Evolutionary conservation across 2,797 vertebrate species (phyloP).

Genomic region (Staurois parvus): DNA sequence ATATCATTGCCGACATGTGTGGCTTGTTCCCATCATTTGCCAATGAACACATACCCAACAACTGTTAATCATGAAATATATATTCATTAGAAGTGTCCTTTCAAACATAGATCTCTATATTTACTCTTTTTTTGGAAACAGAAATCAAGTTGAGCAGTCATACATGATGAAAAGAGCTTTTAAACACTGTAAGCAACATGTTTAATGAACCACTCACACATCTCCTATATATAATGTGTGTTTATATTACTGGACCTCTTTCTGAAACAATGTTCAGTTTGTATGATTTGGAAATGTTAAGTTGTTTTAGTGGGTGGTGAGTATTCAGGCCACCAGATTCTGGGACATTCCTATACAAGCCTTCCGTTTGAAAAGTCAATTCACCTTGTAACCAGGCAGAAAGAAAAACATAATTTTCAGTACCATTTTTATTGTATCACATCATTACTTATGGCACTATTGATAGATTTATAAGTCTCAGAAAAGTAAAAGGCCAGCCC

Average conservation of each 20-base stretch:
- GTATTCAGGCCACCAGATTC: background rate
- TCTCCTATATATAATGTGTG: constrained; percentile 9
- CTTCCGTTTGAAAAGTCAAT: background rate
- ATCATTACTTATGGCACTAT: no score
- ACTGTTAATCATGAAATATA: constrained; percentile 31
- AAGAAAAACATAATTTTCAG: no score
- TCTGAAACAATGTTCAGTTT: constrained; percentile 16
- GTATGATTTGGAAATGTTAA: background rate
- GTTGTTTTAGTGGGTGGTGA: background rate
- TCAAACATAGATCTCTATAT: constrained; percentile 7
- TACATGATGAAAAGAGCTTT: constrained; percentile 19
- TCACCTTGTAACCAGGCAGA: background rate
- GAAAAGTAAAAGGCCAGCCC: no score
- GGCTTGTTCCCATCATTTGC: constrained; percentile 26
- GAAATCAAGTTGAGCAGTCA: constrained; percentile 31
- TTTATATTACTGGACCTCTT: background rate
- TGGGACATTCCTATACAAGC: background rate
- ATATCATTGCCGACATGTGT: constrained; percentile 45
- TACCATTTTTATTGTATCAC: no score
- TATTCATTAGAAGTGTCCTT: constrained; percentile 33
- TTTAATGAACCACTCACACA: constrained; percentile 15
- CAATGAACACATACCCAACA: constrained; percentile 39
- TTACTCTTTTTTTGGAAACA: background rate
- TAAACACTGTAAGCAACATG: constrained; percentile 7
- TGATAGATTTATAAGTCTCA: no score